Evolutionary conservation across 2,113 vertebrate species (phyloP), one percentile per base, ranked within the genome.

Genomic region (Bungarus multicinctus): DNA sequence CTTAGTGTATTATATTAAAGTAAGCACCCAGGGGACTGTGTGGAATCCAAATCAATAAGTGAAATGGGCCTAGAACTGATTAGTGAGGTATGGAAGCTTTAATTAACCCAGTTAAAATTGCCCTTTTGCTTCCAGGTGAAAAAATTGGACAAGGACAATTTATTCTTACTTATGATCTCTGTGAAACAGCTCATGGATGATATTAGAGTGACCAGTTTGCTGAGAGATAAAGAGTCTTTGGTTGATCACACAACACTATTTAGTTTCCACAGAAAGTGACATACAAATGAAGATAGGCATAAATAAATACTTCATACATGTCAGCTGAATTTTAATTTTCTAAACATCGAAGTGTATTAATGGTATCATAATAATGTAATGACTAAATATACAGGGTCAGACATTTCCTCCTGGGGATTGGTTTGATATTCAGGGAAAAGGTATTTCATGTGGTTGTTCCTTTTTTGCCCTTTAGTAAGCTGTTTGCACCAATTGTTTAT

Each of bases 221-320:
- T 23, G 55, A 47, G 47, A 47, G 47, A 47, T 47, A 57, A 93
- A 50, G 91, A 90, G 91, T 92, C 47, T 57, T 74, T 87, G 96
- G 91, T 54, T 94, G 87, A 47, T 94, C 92, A 94, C 95, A n/a
- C 89, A 92, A 20, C 93, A 43, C 39, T 93, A 95, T 90, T 91
- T 92, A 88, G 3, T n/a, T 87, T 57, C 16, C 20, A 69, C 0
- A 60, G 69, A 93, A 96, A 85, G 60, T 89, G 50, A 16, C 53
- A 95, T 20, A 92, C 58, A 94, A 85, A 8, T 89, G 88, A 81
- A 55, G 53, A 89, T 88, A 53, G 22, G 53, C 89, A 45, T 92
- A 6, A 50, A 93, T 4, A 95, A 88, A 58, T 92, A 93, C 47
- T 93, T 85, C 22, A 89, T 0, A 87, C 47, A 0, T 53, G 3